Evolutionary conservation across 2,888 invertebrate genomes (phyloP).

Genomic region (Drosophila atroscutellata): DNA sequence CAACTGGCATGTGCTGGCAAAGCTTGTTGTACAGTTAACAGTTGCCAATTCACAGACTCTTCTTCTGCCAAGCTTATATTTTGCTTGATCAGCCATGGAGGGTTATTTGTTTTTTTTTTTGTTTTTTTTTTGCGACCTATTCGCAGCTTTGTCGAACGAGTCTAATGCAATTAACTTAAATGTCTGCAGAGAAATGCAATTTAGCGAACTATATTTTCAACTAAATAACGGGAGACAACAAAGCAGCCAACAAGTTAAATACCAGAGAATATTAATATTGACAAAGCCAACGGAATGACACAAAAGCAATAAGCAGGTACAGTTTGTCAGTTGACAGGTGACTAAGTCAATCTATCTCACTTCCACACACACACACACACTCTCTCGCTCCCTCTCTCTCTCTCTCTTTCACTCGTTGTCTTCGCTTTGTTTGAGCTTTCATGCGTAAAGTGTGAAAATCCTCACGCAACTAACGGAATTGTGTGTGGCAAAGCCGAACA

Average conservation of each 20-base stretch:
- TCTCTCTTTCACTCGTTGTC: not conserved
- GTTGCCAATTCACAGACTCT: not conserved
- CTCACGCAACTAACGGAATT: constrained; percentile 60
- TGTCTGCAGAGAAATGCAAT: constrained; percentile 75
- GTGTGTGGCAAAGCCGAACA: constrained; percentile 42
- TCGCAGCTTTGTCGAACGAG: constrained; percentile 69
- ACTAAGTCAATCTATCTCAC: constrained; percentile 34
- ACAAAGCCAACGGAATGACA: constrained; percentile 6
- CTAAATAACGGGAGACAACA: constrained; percentile 22
- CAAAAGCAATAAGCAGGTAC: constrained; percentile 23
- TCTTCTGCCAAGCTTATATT: not conserved
- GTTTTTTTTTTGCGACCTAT: constrained; percentile 16
- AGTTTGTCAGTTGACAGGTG: constrained; percentile 44
- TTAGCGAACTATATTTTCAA: constrained; percentile 71
- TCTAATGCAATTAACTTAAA: constrained; percentile 81
- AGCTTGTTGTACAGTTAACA: constrained; percentile 3
- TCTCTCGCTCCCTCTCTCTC: not conserved
- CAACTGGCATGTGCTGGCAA: constrained; percentile 4
- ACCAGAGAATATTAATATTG: constrained; percentile 33
- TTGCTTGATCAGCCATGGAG: not conserved
- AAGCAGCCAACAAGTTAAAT: constrained; percentile 33
- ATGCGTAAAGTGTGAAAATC: constrained; percentile 77
- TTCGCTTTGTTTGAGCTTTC: constrained; percentile 23
- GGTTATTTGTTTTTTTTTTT: not conserved
- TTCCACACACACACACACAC: not conserved